Evolutionary conservation across 1,140 invertebrate genomes (phyloP), one percentile per base, ranked within the genome.

Genomic region (Palaemon carinicauda): DNA sequence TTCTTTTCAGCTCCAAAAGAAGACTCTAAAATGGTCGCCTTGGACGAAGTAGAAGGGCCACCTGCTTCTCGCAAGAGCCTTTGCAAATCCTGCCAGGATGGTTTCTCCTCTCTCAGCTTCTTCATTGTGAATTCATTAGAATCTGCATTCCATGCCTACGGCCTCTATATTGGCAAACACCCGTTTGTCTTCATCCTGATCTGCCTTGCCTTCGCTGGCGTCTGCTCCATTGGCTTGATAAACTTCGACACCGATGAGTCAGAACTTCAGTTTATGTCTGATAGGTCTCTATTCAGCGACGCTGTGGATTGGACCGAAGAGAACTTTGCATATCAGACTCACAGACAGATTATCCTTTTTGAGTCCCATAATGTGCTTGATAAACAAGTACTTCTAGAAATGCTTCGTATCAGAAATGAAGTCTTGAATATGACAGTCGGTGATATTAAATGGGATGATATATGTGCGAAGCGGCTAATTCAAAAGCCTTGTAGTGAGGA

Each of bases 241-340:
- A 91, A 91, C 86, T 95, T 95, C 91, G 92, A 92, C 86, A 92
- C 94, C 90, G 93, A 94, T 89, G 93, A 93, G 89, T 94, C 95
- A 91, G 95, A 95, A 1, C 91, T 95, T 84, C 95, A 94, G 90
- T 91, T 96, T 81, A 94, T 96, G 10, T 93, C 93, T 10, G 92
- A 92, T 54, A 91, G 95, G 82, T 95, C 95, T 0, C 93, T 94
- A 84, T 96, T 95, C 91, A 92, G 93, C 53, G 90, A 90, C 87
- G 94, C 95, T 85, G 94, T 95, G 9, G 93, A 95, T 83, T 96
- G 95, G 95, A 92, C 95, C 56, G 93, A 95, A 89, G 91, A 93
- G n/a, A 94, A 93, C 85, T 95, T 95, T 91, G 93, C 93, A 79
- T 93, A 93, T 65, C 94, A 93, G 27, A 93, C 94, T 89, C 92